Base-by-base conservation (phyloP, 2,797 vertebrate genomes). In the Darevskia nairensis region DNA sequence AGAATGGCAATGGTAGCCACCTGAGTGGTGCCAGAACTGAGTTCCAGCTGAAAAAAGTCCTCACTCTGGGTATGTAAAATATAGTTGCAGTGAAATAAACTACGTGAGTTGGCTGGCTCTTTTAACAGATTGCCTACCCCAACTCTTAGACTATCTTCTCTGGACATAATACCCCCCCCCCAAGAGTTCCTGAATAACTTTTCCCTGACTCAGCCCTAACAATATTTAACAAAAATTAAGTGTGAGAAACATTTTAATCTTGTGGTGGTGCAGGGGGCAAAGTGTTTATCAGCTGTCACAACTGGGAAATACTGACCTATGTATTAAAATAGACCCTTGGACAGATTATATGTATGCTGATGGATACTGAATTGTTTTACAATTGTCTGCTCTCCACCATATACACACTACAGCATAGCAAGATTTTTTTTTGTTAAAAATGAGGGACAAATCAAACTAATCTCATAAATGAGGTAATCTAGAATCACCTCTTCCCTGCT, bases 401-500 rank as follows among this genome's bases (percentile, higher is more conserved):
- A 25, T 13, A 82, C 44, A 72, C 44, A 83, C 9, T 71, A 68
- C 2, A 1, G 13, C 27, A 82, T 35, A 23, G 82, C 2, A 59
- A 39, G 50, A 89, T 74, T 76, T 74, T 64, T 64, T 89, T 46
- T 6, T 68, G 81, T 85, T 88, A 92, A 90, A 81, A 85, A 39
- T 89, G 86, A 91, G 35, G 59, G 93, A 89, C 88, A 94, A 89
- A 92, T 92, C 86, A 91, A 94, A 92, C 25, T 90, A 76, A 90
- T 89, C 72, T 80, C 85, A 64, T 87, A 66, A 74, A 95, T 91
- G 89, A 91, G 90, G 94, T 95, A 89, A 94, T 78, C 86, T 90
- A 78, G 27, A 50, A 9, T 90, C 82, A 95, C 87, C 90, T 92
- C 92, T 94, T 94, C 94, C 94, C 79, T 74, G 64, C 90, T 92